These are phyloP conservation scores for Chauna torquata DNA, from an alignment of 2,113 vertebrate genomes.

Conservation along the genomic window DNA sequence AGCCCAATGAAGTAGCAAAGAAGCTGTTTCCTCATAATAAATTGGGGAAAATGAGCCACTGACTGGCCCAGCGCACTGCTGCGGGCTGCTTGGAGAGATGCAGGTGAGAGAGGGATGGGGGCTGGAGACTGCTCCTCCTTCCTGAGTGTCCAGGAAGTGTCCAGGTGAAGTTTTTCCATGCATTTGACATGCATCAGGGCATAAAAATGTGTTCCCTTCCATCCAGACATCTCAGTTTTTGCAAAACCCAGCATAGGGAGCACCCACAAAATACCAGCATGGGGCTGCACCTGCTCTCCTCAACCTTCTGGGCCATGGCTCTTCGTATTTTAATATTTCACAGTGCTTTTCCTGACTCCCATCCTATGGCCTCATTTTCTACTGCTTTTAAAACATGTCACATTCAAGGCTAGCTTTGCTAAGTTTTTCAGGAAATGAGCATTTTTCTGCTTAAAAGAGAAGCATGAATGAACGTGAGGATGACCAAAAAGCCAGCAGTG, in stretches of 20 bases:
- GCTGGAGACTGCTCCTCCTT: neutral
- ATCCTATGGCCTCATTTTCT: neutral
- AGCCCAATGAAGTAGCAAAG: neutral
- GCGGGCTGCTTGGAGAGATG: neutral
- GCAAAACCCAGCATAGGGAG: accelerated
- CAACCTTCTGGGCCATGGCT: neutral
- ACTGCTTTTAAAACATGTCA: neutral
- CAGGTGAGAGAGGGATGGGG: accelerated
- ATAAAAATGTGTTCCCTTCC: neutral
- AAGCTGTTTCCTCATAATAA: neutral
- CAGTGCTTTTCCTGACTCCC: neutral
- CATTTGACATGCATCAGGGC: accelerated
- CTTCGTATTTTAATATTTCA: accelerated
- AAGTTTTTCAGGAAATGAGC: neutral
- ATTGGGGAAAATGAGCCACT: neutral
- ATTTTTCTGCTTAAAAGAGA: neutral
- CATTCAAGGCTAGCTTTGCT: neutral
- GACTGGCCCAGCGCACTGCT: neutral
- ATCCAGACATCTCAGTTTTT: neutral
- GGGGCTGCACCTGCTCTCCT: neutral
- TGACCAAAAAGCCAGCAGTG: neutral
- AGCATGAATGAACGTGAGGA: accelerated
- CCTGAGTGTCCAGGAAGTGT: accelerated
- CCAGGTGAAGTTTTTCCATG: neutral
- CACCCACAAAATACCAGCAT: accelerated